Conservation (phyloP, 2,888 invertebrate species). For the Notodonta ziczac region DNA sequence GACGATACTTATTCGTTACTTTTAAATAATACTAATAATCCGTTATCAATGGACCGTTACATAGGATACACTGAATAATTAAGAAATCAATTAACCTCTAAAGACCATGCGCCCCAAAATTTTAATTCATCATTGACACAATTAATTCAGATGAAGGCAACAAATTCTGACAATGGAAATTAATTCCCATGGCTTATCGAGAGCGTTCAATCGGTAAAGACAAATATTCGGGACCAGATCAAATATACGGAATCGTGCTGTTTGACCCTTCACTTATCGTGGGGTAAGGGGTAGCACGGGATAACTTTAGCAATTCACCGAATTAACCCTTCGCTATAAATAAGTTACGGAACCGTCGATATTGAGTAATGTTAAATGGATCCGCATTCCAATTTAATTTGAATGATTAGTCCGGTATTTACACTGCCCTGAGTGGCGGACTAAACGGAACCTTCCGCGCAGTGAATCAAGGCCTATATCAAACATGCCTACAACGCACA, state of each 20-base stretch:
- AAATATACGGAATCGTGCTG: conserved; percentile 3
- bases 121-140: not conserved
- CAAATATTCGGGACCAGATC: conserved; percentile 23
- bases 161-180: conserved; percentile 19
- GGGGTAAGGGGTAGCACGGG: conserved; percentile 10
- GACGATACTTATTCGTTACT: too few relatives aligned
- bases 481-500: too few relatives aligned
- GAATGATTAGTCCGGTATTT: not conserved
- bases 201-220: conserved; percentile 29
- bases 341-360: not conserved
- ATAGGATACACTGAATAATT: too few relatives aligned
- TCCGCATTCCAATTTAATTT: not conserved
- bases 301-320: conserved; percentile 5
- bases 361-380: not conserved
- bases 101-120: not conserved
- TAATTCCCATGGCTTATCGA: conserved; percentile 21
- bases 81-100: not conserved
- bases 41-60: too few relatives aligned
- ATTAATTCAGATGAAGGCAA: conserved; percentile 11
- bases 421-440: not conserved
- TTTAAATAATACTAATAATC: too few relatives aligned
- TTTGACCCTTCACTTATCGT: conserved; percentile 6
- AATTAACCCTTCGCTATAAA: conserved; percentile 7
- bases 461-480: not conserved
- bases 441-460: not conserved